Evolutionary conservation across 2,888 invertebrate species (phyloP), one percentile per base, ranked within the genome.

Genomic region (Psococerastis gibbosa): DNA sequence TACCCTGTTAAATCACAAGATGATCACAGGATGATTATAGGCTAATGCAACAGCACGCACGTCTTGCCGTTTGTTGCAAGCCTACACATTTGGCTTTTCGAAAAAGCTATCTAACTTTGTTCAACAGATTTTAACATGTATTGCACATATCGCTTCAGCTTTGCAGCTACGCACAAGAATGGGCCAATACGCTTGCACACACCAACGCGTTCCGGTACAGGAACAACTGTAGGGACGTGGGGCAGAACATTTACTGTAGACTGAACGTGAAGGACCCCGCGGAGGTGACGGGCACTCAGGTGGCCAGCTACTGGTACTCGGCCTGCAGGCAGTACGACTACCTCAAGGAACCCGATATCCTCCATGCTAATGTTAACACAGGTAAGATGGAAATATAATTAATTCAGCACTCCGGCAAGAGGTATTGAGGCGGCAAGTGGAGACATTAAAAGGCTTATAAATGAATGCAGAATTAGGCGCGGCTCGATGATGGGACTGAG

Each of bases 111-210:
- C 11, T 13, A 42, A 6, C 43, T 46, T 46, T 51, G 48, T 51
- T 52, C n/a, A n/a, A n/a, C n/a, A n/a, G n/a, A n/a, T n/a, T n/a
- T n/a, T n/a, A n/a, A n/a, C n/a, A n/a, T n/a, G n/a, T n/a, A n/a
- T n/a, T n/a, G n/a, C n/a, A n/a, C n/a, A n/a, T n/a, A n/a, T n/a
- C n/a, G 49, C 64, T 65, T 16, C 63, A 82, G 81, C 59, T 83
- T 33, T 83, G 82, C 56, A 73, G 78, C 57, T 71, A 78, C 57
- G 82, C 83, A 42, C 87, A 88, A 62, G 78, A 79, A 32, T 87
- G 85, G 85, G 87, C 87, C 3, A 85, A 87, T 60, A 78, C 84
- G 55, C 63, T 87, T 54, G 85, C 84, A 9, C 78, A 81, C 58
- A 79, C 77, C 3, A 78, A 82, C 57, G 73, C 73, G 53, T 81